Conservation (phyloP, 2,797 vertebrate genomes). For the Momotus momota region DNA sequence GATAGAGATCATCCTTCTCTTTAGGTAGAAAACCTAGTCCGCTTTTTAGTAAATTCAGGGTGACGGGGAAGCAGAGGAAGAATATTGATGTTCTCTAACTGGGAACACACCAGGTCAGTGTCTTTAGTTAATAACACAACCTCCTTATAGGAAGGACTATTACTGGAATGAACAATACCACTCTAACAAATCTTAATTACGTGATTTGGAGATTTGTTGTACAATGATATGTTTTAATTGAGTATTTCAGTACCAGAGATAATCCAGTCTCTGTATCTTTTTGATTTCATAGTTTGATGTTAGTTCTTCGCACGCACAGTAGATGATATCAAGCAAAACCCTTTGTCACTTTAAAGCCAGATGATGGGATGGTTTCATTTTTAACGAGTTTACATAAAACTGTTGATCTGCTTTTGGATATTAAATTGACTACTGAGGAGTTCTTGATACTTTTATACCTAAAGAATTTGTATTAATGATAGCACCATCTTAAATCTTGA, state of each 20-base stretch:
- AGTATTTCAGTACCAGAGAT: constrained; percentile 13
- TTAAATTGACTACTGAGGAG: constrained; percentile 58
- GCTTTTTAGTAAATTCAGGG: not conserved
- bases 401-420: constrained; percentile 42
- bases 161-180: constrained; percentile 29
- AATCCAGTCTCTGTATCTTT: constrained; percentile 2
- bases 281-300: not conserved
- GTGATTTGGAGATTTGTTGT: constrained; percentile 26
- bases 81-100: not conserved
- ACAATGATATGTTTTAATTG: constrained; percentile 21
- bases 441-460: constrained; percentile 30
- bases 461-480: not conserved
- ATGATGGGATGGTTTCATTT: constrained; percentile 19
- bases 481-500: not conserved
- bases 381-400: constrained; percentile 47
- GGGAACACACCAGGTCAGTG: not conserved
- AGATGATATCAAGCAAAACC: constrained; percentile 40
- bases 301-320: constrained; percentile 18
- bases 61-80: not conserved
- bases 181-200: not conserved
- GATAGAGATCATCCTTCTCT: not conserved
- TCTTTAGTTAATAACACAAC: not conserved
- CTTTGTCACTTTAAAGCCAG: constrained; percentile 62
- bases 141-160: constrained; percentile 29
- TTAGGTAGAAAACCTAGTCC: not conserved